Evolutionary conservation across 2,113 vertebrate genomes (phyloP).

Genomic region (Nerophis ophidion): DNA sequence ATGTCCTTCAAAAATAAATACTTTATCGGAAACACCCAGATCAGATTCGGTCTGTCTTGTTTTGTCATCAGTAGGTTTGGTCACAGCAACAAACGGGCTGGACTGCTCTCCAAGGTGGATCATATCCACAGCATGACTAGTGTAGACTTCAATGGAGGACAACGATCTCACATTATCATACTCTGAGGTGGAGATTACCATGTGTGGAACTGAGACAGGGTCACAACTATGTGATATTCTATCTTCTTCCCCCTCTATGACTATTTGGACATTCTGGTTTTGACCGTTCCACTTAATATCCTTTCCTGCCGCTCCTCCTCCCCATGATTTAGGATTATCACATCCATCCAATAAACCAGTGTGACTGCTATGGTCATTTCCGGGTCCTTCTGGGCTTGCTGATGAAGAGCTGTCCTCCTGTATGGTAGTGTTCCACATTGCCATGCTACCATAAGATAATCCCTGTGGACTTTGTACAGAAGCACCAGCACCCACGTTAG

Average conservation of each 20-base stretch:
- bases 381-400: slow-evolving; percentile 73
- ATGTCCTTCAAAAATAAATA: slow-evolving; percentile 51
- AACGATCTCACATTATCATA: slow-evolving; percentile 65
- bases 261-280: slow-evolving; percentile 52
- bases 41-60: slow-evolving; percentile 9
- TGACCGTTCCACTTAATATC: not conserved
- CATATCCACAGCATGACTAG: slow-evolving; percentile 33
- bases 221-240: slow-evolving; percentile 12
- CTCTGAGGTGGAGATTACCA: slow-evolving; percentile 65
- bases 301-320: slow-evolving; percentile 10
- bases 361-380: slow-evolving; percentile 42
- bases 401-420: slow-evolving; percentile 71
- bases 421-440: slow-evolving; percentile 75
- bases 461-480: slow-evolving; percentile 55
- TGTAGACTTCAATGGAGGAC: slow-evolving; percentile 47
- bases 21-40: slow-evolving; percentile 12
- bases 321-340: slow-evolving; percentile 21
- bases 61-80: slow-evolving; percentile 22
- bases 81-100: slow-evolving; percentile 59
- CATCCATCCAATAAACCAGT: slow-evolving; percentile 48
- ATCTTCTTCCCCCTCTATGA: slow-evolving; percentile 48
- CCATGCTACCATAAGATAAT: slow-evolving; percentile 53
- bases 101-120: slow-evolving; percentile 56
- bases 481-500: slow-evolving; percentile 10
- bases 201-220: slow-evolving; percentile 38